Evolutionary conservation across 2,888 invertebrate species (phyloP), one percentile per base, ranked within the genome.

Genomic region (Hermaeophaga mercurialis): DNA sequence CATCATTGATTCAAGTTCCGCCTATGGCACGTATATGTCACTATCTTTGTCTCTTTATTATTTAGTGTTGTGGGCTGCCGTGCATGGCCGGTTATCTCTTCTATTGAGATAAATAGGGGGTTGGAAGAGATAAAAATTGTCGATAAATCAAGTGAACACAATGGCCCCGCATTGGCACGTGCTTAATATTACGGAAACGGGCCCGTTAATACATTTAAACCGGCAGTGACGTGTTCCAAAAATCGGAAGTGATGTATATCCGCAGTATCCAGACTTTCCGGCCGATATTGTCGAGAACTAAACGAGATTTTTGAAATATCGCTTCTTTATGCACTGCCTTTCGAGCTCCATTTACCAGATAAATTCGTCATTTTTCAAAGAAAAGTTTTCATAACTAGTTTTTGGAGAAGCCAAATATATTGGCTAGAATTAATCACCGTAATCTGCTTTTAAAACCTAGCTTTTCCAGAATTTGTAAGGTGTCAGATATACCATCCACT

Each of bases 121-220:
- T 54, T n/a, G 44, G 57, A 58, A 53, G 50, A 56, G 61, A 55
- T 58, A 58, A 63, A 61, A 61, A 57, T 56, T 18, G 46, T 15
- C 53, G 43, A 58, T 61, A 60, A 63, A 61, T 61, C 61, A 61
- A 31, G 31, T 14, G 8, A 55, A 44, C 49, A 61, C 56, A 61
- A 61, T 47, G 56, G 46, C 17, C 36, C 39, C 36, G 31, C 53
- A 55, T 43, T 33, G 55, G 57, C 64, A 64, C 66, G 66, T 64
- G 66, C 57, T 61, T 58, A 56, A 59, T 54, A 63, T 66, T 64
- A 64, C 62, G 59, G 62, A 58, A 62, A 55, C 56, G 49, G 63
- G 56, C 59, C 61, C 57, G 61, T 62, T 64, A 62, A 65, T 63
- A 62, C 62, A 61, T 64, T 66, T 63, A 62, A 61, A 64, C 55